These are phyloP conservation scores for Drosophila kuntzei DNA, from an alignment of 2,888 invertebrate genomes.

Conservation along the genomic window DNA sequence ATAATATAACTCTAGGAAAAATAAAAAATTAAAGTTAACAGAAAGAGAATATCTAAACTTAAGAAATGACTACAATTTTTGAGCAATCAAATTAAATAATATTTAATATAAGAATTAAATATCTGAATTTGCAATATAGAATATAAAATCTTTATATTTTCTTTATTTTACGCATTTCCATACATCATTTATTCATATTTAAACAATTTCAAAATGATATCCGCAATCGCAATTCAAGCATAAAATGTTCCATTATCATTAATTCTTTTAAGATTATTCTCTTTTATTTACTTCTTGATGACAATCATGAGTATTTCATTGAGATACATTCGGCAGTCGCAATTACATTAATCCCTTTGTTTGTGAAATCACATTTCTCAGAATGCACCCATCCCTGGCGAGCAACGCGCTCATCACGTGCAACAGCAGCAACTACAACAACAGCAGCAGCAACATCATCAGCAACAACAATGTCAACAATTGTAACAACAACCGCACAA, in stretches of 20 bases:
- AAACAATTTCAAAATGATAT: background rate
- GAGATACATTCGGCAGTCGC: constrained; percentile 20
- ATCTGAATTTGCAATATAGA: too few relatives aligned
- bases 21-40: too few relatives aligned
- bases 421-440: constrained; percentile 32
- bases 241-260: background rate
- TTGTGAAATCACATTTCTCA: constrained; percentile 46
- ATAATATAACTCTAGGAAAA: too few relatives aligned
- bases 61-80: too few relatives aligned
- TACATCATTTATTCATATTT: background rate
- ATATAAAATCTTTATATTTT: too few relatives aligned
- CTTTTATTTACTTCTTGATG: background rate
- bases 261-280: background rate
- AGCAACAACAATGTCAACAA: constrained; percentile 68
- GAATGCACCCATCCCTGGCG: constrained; percentile 23
- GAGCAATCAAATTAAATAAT: too few relatives aligned
- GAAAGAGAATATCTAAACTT: background rate
- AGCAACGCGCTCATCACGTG: constrained; percentile 62
- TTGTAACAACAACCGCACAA: constrained; percentile 78
- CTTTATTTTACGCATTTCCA: background rate
- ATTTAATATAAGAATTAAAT: too few relatives aligned
- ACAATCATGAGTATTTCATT: constrained; percentile 6
- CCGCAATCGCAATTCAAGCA: background rate
- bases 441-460: constrained; percentile 35
- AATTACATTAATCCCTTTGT: constrained; percentile 40